A percentile compares a stretch with the other conserved stretches of the same genome.
phyloP scores from a whole-genome alignment of 2,888 invertebrate genomes.

The Calameuta idolon region DNA sequence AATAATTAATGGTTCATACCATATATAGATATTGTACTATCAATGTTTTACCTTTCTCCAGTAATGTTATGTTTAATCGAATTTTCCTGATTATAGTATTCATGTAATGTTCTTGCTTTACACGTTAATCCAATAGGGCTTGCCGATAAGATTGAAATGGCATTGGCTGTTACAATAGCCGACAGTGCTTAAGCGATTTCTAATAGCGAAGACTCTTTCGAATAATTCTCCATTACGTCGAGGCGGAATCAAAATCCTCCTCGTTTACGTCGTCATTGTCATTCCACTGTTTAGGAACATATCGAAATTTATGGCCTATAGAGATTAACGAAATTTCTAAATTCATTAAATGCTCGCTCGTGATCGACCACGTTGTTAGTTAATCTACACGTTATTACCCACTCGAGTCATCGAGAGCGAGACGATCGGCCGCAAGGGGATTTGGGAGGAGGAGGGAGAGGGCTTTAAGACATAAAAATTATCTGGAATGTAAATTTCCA shows the following conservation, averaged over 20 bases:
- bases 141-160: neutral
- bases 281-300: slow-evolving; percentile 1
- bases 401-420: neutral
- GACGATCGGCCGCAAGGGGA: neutral
- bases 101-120: neutral
- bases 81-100: neutral
- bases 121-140: neutral
- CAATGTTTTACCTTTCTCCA: neutral
- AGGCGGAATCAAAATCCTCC: slow-evolving; percentile 6
- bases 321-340: slow-evolving; percentile 40
- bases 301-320: slow-evolving; percentile 31
- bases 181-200: neutral
- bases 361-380: slow-evolving; percentile 19
- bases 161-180: neutral
- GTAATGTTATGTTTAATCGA: neutral
- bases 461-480: slow-evolving; percentile 16
- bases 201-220: slow-evolving; percentile 13
- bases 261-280: slow-evolving; percentile 6
- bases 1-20: neutral
- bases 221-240: slow-evolving; percentile 23
- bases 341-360: slow-evolving; percentile 31
- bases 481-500: slow-evolving; percentile 22
- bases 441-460: neutral
- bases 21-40: neutral
- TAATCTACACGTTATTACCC: slow-evolving; percentile 32